These are phyloP conservation scores for Phaonia tiefii DNA, from an alignment of 2,888 invertebrate species.

Conservation along the genomic window DNA sequence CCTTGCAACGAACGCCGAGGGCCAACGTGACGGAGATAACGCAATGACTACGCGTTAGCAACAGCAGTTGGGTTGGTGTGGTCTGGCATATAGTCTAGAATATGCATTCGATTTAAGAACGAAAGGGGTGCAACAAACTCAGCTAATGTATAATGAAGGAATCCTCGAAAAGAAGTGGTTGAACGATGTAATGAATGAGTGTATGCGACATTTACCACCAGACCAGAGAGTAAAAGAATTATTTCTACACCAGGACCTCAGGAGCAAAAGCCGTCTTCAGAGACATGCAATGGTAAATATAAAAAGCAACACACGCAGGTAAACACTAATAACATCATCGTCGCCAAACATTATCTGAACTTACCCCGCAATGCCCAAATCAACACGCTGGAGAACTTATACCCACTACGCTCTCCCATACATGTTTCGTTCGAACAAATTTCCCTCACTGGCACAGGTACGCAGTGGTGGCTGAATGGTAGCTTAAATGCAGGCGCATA, in stretches of 20 bases:
- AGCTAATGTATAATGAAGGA: background rate
- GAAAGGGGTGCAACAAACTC: too few relatives aligned
- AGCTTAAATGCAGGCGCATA: constrained; percentile 32
- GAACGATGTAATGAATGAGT: too few relatives aligned
- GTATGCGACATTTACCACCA: constrained; percentile 18
- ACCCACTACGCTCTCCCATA: background rate
- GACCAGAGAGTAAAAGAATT: constrained; percentile 15
- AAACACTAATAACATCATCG: constrained; percentile 9
- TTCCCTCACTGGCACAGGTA: background rate
- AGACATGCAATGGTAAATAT: constrained; percentile 63
- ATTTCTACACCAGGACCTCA: constrained; percentile 41
- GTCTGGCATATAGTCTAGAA: constrained; percentile 17
- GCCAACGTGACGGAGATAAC: constrained; percentile 12
- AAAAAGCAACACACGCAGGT: constrained; percentile 54
- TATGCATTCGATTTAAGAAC: background rate
- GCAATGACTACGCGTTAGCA: constrained; percentile 25
- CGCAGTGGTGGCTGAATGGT: background rate
- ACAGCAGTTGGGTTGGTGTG: constrained; percentile 5
- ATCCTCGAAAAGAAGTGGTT: background rate
- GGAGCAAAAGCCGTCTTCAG: constrained; percentile 61
- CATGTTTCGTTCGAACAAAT: background rate
- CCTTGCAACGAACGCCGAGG: constrained; percentile 57
- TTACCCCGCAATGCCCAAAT: constrained; percentile 1
- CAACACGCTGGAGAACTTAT: background rate
- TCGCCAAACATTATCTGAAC: background rate